Conservation (phyloP, 2,797 vertebrate genomes). For the Clarias fuscus region DNA sequence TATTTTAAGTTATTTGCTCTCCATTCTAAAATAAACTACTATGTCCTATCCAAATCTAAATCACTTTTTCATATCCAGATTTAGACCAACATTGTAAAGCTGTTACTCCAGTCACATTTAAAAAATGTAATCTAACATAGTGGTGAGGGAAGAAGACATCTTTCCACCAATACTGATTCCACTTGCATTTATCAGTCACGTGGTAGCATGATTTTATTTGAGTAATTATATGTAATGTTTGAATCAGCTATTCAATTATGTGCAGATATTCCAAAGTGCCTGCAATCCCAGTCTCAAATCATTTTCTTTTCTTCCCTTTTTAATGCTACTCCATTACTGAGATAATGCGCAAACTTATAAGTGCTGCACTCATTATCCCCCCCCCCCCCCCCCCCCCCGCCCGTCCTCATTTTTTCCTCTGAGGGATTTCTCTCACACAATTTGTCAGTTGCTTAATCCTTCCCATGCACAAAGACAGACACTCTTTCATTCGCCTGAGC, state of each 20-base stretch:
- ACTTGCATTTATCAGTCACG: neutral
- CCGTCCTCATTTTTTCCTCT: constrained; percentile 20
- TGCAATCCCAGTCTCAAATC: constrained; percentile 11
- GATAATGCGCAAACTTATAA: constrained; percentile 4
- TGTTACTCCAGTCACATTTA: neutral
- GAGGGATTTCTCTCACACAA: constrained; percentile 52
- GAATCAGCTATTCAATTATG: neutral
- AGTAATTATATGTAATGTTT: neutral
- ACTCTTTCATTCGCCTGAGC: constrained; percentile 51
- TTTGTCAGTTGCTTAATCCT: constrained; percentile 66
- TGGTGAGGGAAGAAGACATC: too few relatives aligned
- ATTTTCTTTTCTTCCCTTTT: too few relatives aligned
- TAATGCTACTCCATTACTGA: neutral
- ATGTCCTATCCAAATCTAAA: neutral
- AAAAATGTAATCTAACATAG: neutral
- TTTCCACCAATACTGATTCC: neutral
- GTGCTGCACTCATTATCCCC: neutral
- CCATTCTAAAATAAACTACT: neutral
- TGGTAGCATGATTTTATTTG: neutral
- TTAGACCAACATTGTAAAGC: neutral
- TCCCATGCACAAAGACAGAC: constrained; percentile 61
- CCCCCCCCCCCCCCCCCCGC: neutral
- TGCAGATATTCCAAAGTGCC: neutral
- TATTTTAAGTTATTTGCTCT: neutral
- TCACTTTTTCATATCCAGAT: neutral